Base-by-base conservation (phyloP, 2,888 invertebrate genomes). In the Leucophenga maculata region DNA sequence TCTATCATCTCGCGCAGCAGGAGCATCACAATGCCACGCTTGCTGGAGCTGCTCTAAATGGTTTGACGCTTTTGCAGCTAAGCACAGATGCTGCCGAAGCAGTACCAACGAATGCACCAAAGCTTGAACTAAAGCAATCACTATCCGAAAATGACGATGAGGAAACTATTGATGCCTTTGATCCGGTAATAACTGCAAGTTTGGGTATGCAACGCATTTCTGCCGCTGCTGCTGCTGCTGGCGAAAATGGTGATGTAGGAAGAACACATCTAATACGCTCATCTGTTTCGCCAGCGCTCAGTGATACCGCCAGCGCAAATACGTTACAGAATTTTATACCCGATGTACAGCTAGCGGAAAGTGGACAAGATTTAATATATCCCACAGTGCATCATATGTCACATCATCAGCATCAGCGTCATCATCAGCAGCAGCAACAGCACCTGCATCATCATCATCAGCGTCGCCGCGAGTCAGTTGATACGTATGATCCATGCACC, bases 71-170 rank as follows among this genome's bases (percentile, higher is more conserved):
- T 3, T 11, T 39, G 11, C 39, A 39, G 8, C 39, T 39, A 1
- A 39, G 8, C 8, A n/a, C 26, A 2, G 55, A 78, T 78, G 66
- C 77, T 78, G 14, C 54, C 59, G 69, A 67, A 16, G 71, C 67
- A 16, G 70, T 60, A 18, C n/a, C n/a, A n/a, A n/a, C n/a, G n/a
- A n/a, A n/a, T n/a, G 72, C 73, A 52, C 71, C 67, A 52, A 74
- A 72, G 0, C 31, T 86, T 66, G 85, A 87, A 65, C 73, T 87
- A 62, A 87, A 87, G 72, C 83, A 85, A 52, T 87, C 87, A 4
- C 68, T 86, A 1, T 86, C 86, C 14, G 87, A 87, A 39, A 87
- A 87, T 60, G 87, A 87, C 26, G 87, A 87, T 31, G 87, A 87
- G 74, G 87, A 87, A 67, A 87, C 87, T 1, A 84, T 85, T 31